Evolutionary conservation across 2,888 invertebrate genomes (phyloP).

Genomic region (Patella pellucida): DNA sequence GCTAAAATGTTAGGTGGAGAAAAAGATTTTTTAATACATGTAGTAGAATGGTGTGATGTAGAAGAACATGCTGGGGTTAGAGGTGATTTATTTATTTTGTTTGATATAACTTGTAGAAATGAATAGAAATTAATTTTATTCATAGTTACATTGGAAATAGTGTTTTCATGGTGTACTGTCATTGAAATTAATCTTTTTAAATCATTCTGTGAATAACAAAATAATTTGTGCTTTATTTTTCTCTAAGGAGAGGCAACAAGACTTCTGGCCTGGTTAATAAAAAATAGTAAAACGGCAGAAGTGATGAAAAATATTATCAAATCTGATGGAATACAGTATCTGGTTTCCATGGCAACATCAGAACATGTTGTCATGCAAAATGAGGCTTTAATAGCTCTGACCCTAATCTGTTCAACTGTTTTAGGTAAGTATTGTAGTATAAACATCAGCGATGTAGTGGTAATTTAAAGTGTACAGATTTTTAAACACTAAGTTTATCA

Average conservation of each 20-base stretch:
- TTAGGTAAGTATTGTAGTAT: conserved; percentile 45
- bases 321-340: conserved; percentile 80
- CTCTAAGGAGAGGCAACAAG: conserved; percentile 69
- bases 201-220: background rate
- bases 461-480: too few species aligned
- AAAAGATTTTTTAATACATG: conserved; percentile 77
- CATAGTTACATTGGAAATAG: too few species aligned
- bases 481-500: too few species aligned
- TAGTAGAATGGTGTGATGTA: conserved; percentile 83
- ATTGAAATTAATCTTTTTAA: background rate
- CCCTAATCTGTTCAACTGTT: conserved; percentile 59
- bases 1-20: conserved; percentile 79
- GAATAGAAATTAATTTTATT: too few species aligned
- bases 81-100: conserved; percentile 69
- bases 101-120: too few species aligned
- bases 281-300: conserved; percentile 75
- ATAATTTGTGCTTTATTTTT: conserved; percentile 4
- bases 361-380: conserved; percentile 85
- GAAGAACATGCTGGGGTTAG: conserved; percentile 87
- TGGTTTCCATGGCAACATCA: conserved; percentile 86
- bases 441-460: too few species aligned
- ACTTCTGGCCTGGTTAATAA: conserved; percentile 78
- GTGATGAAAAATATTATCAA: conserved; percentile 73
- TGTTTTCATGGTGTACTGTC: background rate
- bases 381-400: conserved; percentile 70